A percentile compares a stretch with the other conserved stretches of the same genome.
phyloP scores from a whole-genome alignment of 2,113 vertebrate genomes.

The Atractosteus spatula region DNA sequence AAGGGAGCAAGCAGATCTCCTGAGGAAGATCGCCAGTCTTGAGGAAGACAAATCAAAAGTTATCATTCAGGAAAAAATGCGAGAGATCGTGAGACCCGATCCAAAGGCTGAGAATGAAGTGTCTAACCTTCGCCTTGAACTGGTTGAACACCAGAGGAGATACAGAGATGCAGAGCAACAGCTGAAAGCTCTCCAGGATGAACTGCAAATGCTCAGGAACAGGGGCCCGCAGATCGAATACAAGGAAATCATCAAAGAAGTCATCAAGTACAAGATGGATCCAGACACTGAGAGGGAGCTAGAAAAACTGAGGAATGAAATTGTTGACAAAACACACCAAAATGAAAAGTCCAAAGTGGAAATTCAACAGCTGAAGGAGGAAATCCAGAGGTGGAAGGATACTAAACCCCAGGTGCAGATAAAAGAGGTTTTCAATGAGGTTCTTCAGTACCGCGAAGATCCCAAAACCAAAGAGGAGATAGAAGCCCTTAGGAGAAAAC shows the following conservation, averaged over 20 bases:
- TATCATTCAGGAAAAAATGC: conserved; percentile 87
- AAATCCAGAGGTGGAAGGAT: conserved; percentile 86
- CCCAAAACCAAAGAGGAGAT: conserved; percentile 90
- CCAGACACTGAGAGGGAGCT: conserved; percentile 86
- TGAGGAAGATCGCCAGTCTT: conserved; percentile 78
- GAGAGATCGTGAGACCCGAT: conserved; percentile 91
- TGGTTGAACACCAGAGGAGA: conserved; percentile 86
- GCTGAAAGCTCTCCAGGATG: conserved; percentile 72
- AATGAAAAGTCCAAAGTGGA: conserved; percentile 86
- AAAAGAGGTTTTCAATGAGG: conserved; percentile 90
- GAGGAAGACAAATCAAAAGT: conserved; percentile 89
- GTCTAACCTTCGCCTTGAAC: conserved; percentile 86
- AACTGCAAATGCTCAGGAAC: conserved; percentile 72
- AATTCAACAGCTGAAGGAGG: conserved; percentile 85
- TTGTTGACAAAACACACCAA: conserved; percentile 83
- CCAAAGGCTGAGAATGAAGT: conserved; percentile 90
- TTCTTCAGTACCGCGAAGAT: conserved; percentile 88
- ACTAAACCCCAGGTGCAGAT: conserved; percentile 87
- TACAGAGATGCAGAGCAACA: conserved; percentile 78
- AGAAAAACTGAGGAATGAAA: conserved; percentile 86
- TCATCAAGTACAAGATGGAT: conserved; percentile 93
- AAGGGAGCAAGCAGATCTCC: conserved; percentile 80
- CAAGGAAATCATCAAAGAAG: conserved; percentile 91
- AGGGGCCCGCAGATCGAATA: conserved; percentile 86
- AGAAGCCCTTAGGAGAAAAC: conserved; percentile 72